Evolutionary conservation across 2,797 vertebrate species (phyloP), one percentile per base, ranked within the genome.

Genomic region (Kryptolebias ocellatus): DNA sequence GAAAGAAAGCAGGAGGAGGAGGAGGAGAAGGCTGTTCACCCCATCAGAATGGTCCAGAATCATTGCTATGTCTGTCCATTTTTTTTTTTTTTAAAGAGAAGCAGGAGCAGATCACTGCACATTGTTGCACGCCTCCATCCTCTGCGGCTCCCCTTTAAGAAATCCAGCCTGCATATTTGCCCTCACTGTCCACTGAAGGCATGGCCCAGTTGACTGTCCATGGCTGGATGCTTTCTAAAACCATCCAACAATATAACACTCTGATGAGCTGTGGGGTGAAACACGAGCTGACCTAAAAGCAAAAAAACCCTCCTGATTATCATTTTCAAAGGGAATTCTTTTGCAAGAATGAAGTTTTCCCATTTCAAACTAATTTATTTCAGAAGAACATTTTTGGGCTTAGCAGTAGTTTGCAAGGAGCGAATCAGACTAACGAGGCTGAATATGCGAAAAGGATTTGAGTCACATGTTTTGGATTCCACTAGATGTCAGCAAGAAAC

Each of bases 401-500:
- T 34, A 24, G 20, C 20, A 24, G 20, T 24, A 24, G 20, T 34
- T 34, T 34, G 5, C 11, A 42, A 42, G 3, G 39, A 42, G 39
- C 39, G 39, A 53, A 74, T 49, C 14, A 12, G 15, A 4, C 53
- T 15, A 6, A 42, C 11, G 11, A 12, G 39, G 39, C 39, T 42
- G 37, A 51, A 10, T 49, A 17, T 51, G 55, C 57, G 14, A 47
- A 72, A 73, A 29, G n/a, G 8, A 70, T 67, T 17, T 18, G 34
- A 65, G 47, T 83, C 72, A 55, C 76, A 79, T 79, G 72, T 86
- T 79, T 64, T 78, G 75, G 67, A 63, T 59, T 85, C 77, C 70
- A 60, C 82, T 80, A 82, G 86, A 77, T 86, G 86, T 86, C 83
- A 89, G 79, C 73, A 64, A 80, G 78, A 87, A 81, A 39, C 24